Evolutionary conservation across 2,113 vertebrate genomes (phyloP).

Genomic region (Bufo gargarizans): DNA sequence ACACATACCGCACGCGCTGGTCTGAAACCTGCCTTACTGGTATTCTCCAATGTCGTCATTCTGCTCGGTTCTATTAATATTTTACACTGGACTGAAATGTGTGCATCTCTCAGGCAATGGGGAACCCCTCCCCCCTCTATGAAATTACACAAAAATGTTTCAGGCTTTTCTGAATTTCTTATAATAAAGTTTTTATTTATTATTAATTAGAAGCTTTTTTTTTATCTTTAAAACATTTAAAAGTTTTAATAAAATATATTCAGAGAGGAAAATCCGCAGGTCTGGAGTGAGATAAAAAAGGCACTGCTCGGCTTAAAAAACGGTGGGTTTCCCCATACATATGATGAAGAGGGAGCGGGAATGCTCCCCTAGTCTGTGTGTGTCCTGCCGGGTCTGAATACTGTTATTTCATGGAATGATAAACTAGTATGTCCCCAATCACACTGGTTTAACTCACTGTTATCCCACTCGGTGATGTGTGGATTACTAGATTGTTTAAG

Average conservation of each 20-base stretch:
- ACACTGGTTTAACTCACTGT: too few species aligned
- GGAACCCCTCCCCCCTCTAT: background rate
- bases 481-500: too few species aligned
- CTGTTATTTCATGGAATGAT: too few species aligned
- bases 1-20: too few species aligned
- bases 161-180: slow-evolving; percentile 15
- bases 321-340: background rate
- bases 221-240: slow-evolving; percentile 46
- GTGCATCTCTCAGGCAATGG: background rate
- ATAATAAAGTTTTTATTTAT: slow-evolving; percentile 56
- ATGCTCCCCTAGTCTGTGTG: background rate
- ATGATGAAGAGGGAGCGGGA: background rate
- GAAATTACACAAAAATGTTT: background rate
- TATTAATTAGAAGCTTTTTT: slow-evolving; percentile 58
- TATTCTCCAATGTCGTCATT: background rate
- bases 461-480: too few species aligned
- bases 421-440: too few species aligned
- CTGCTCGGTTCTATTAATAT: background rate
- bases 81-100: background rate
- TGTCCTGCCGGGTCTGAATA: too few species aligned
- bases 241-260: slow-evolving; percentile 58
- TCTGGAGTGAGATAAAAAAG: slow-evolving; percentile 39
- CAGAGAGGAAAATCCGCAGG: slow-evolving; percentile 1
- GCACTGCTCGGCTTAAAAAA: slow-evolving; percentile 36
- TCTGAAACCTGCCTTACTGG: too few species aligned